A percentile compares a stretch with the other conserved stretches of the same genome.
Evolutionary conservation across 2,888 invertebrate species (phyloP).

Genomic region (Caenorhabditis sp.): DNA sequence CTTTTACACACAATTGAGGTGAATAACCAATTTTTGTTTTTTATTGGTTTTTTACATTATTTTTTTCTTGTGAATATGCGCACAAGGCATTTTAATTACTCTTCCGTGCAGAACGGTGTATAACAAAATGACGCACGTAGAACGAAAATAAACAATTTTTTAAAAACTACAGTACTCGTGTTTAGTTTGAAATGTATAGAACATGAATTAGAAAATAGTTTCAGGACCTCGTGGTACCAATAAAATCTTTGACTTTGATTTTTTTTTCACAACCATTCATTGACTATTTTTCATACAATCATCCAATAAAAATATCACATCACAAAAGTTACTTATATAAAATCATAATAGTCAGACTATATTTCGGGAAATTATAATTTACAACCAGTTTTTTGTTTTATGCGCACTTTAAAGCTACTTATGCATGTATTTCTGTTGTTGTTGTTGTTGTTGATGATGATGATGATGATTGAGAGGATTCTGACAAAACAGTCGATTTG

Average conservation of each 20-base stretch:
- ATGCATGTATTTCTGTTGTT: neutral
- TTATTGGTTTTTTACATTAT: no score
- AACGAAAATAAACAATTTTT: no score
- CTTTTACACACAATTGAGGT: no score
- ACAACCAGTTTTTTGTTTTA: neutral
- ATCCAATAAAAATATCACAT: neutral
- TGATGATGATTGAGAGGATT: neutral
- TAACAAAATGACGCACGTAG: no score
- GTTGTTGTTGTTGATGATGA: neutral
- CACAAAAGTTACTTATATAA: neutral
- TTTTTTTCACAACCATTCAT: neutral
- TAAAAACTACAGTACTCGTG: no score
- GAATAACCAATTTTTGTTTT: no score
- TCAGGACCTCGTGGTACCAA: no score
- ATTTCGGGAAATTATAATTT: neutral
- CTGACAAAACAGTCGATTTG: neutral
- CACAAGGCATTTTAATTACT: no score
- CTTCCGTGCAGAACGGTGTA: no score
- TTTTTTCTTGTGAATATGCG: no score
- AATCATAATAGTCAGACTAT: neutral
- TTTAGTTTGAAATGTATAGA: no score
- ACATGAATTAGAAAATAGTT: neutral
- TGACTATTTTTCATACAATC: neutral
- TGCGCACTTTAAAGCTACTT: conserved; percentile 1
- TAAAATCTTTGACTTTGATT: no score